Base-by-base conservation (phyloP, 2,888 invertebrate genomes). In the Achlya flavicornis region DNA sequence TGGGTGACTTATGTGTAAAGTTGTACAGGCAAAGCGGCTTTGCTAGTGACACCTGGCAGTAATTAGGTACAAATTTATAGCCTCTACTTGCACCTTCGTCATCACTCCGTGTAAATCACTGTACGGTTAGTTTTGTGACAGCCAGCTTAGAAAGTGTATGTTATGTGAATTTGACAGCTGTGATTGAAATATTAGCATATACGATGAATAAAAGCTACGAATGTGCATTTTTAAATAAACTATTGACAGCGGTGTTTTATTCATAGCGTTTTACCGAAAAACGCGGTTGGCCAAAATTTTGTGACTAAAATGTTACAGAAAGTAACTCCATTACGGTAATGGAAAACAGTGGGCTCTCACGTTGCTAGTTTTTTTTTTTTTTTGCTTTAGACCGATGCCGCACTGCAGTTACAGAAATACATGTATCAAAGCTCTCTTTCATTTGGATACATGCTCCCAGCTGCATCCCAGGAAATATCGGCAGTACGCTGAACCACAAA, bases 361-460 rank as follows among this genome's bases (percentile, higher is more conserved):
- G 86, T 83, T 79, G 84, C 80, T 84, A 79, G 80, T 84, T 86
- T 88, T 76, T 84, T 85, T 84, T 84, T 86, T 88, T 76, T 84
- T 85, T 84, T 81, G 78, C 80, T 83, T 82, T 82, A 77, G 81
- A 78, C 84, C 85, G 79, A 84, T 85, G 87, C 89, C 90, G 90
- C 91, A 91, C 75, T 90, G 91, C 91, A 90, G 90, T 87, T 89
- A 87, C 85, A 89, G 86, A 83, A 85, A 88, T 88, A 87, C 86
- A 88, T 90, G 87, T 89, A 89, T 89, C 89, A 90, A 90, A 89
- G 86, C 84, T 76, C 86, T 87, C 89, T 89, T 89, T 90, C 89
- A 89, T 90, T 87, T 88, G 85, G 85, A 83, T 87, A 84, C 80
- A 77, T 78, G 80, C 75, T 76, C 75, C 74, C 82, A 77, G 79